phyloP scores from a whole-genome alignment of 2,888 invertebrate genomes.

The Pyrrhosoma nymphula region DNA sequence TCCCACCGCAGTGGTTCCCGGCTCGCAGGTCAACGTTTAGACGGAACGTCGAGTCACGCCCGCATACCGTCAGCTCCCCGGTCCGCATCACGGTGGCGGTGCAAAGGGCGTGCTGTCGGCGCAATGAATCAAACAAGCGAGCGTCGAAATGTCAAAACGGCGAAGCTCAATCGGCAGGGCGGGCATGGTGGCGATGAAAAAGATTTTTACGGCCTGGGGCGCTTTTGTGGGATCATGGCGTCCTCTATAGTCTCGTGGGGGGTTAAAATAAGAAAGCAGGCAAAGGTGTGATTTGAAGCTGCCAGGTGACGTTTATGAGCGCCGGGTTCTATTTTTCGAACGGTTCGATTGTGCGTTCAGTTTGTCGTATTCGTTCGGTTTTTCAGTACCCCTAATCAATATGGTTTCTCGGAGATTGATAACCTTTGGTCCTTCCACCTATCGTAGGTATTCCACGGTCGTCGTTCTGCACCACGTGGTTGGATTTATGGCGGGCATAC shows the following conservation, averaged over 20 bases:
- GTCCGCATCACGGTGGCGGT: neutral
- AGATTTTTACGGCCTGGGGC: neutral
- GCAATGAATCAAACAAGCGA: conserved; percentile 24
- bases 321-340: neutral
- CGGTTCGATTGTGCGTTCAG: too few relatives aligned
- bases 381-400: neutral
- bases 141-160: neutral
- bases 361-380: neutral
- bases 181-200: neutral
- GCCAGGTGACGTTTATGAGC: conserved; percentile 3
- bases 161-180: neutral
- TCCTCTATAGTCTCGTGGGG: neutral
- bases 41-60: neutral
- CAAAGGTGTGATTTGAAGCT: neutral
- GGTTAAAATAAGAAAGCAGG: neutral
- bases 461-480: neutral
- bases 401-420: neutral
- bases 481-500: neutral
- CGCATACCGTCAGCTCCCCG: neutral
- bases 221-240: neutral
- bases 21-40: too few relatives aligned
- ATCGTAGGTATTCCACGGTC: neutral
- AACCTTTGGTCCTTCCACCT: too few relatives aligned
- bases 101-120: neutral
- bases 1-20: too few relatives aligned